These are phyloP conservation scores for Dicrostonyx torquatus DNA, from an alignment of 2,797 vertebrate genomes.

Conservation along the genomic window DNA sequence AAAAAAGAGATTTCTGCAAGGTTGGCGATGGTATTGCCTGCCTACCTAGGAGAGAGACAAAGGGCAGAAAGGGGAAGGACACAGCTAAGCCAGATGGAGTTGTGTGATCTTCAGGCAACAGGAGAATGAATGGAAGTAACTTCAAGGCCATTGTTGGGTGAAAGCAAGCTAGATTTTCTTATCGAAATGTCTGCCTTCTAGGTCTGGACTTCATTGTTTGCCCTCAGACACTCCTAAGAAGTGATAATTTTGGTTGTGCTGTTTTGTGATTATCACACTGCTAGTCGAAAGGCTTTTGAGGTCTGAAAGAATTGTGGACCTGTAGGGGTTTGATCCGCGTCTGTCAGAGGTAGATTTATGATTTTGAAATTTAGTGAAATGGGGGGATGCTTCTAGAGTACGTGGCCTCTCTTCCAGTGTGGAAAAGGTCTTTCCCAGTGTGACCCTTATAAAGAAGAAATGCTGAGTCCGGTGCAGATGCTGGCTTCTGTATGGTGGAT, in stretches of 20 bases:
- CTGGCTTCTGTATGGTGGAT: not conserved
- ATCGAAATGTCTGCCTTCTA: not conserved
- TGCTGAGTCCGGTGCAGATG: not conserved
- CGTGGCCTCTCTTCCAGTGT: not conserved
- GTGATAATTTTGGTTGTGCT: not conserved
- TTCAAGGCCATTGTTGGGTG: not conserved
- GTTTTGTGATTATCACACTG: not conserved
- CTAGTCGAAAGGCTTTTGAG: not conserved
- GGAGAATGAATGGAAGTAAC: accelerated
- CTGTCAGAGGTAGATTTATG: not conserved
- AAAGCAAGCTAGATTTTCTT: not conserved
- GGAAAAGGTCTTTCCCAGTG: not conserved
- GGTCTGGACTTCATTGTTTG: not conserved
- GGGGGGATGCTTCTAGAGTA: not conserved
- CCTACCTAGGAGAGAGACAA: not conserved
- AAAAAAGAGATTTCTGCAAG: not conserved
- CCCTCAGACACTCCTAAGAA: not conserved
- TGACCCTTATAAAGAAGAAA: not conserved
- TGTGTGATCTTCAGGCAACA: not conserved
- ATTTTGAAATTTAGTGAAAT: not conserved
- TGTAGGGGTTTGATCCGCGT: not conserved
- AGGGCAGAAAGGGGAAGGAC: not conserved
- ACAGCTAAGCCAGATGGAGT: not conserved
- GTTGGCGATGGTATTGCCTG: not conserved
- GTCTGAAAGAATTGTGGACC: not conserved